These are phyloP conservation scores for Amphipyra berbera DNA, from an alignment of 2,888 invertebrate species.

Conservation along the genomic window DNA sequence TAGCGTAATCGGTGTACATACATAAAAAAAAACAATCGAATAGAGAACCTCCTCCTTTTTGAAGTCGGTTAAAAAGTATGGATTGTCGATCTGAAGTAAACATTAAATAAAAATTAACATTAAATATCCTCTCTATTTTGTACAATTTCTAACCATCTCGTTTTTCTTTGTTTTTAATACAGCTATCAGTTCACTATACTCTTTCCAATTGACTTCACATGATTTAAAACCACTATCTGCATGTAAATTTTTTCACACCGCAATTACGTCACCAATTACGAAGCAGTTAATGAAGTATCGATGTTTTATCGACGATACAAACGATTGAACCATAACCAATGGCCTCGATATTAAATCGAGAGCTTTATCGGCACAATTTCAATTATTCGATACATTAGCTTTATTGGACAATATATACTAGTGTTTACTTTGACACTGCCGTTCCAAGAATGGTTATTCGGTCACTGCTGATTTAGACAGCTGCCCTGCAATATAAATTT, in stretches of 20 bases:
- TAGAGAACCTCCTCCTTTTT: too few relatives aligned
- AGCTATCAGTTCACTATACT: constrained; percentile 6
- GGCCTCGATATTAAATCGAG: constrained; percentile 28
- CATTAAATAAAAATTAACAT: too few relatives aligned
- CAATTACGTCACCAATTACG: constrained; percentile 29
- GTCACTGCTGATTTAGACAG: constrained; percentile 2
- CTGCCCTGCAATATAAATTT: constrained; percentile 15
- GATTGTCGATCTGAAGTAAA: too few relatives aligned
- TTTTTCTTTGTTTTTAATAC: too few relatives aligned
- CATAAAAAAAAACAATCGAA: too few relatives aligned
- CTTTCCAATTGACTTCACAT: constrained; percentile 11
- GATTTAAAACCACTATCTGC: constrained; percentile 27
- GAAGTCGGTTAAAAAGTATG: too few relatives aligned
- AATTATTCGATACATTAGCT: constrained; percentile 57
- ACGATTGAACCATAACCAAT: constrained; percentile 27
- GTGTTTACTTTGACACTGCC: constrained; percentile 38
- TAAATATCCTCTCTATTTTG: too few relatives aligned
- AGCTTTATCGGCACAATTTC: constrained; percentile 32
- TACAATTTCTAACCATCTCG: too few relatives aligned
- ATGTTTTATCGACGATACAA: constrained; percentile 45
- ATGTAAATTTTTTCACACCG: constrained; percentile 39
- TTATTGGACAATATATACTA: constrained; percentile 46
- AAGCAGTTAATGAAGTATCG: constrained; percentile 20
- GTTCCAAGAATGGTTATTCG: constrained; percentile 5
- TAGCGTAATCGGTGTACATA: too few relatives aligned